Base-by-base conservation (phyloP, 1,140 invertebrate species). In the Panagrolaimus sp. region DNA sequence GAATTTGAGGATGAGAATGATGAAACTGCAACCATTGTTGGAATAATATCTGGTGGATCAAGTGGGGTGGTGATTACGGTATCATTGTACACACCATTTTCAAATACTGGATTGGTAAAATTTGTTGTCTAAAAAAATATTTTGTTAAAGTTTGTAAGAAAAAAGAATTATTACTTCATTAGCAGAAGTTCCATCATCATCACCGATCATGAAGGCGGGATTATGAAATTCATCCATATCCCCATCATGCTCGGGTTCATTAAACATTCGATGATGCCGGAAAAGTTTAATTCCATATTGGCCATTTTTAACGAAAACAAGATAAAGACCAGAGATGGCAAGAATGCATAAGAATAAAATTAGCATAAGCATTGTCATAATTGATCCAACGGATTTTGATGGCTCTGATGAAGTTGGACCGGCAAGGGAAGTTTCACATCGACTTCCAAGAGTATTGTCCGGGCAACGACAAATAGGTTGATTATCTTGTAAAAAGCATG, bases 71-170 rank as follows among this genome's bases (percentile, higher is more conserved):
- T 10, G n/a, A 86, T 86, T 62, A 84, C 85, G 8, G 75, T 76
- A 44, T 78, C 76, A 69, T 86, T 87, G 82, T 90, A 91, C 84
- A 91, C 88, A 12, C 88, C 89, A 7, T 38, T 38, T 71, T 92
- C 90, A 84, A 92, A 92, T 28, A 92, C 89, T 5, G 90, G 90
- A 85, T 91, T 91, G 28, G 88, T 89, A 85, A 91, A 91, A 84
- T 91, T 91, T 44, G 86, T 87, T 66, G 84, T 84, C 87, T 86
- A 84, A 76, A 84, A 84, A 38, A 38, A 7, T 4, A 7, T 38
- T 38, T n/a, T n/a, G n/a, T n/a, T 38, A 58, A 58, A 14, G 28
- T 12, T 58, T 58, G 21, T 5, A 12, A 38, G 32, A 38, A 38
- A 4, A 4, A 38, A 12, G 48, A 15, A 21, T 12, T 12, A 12